Conservation (phyloP, 2,888 invertebrate genomes). For the Chaitophorus viminalis region DNA sequence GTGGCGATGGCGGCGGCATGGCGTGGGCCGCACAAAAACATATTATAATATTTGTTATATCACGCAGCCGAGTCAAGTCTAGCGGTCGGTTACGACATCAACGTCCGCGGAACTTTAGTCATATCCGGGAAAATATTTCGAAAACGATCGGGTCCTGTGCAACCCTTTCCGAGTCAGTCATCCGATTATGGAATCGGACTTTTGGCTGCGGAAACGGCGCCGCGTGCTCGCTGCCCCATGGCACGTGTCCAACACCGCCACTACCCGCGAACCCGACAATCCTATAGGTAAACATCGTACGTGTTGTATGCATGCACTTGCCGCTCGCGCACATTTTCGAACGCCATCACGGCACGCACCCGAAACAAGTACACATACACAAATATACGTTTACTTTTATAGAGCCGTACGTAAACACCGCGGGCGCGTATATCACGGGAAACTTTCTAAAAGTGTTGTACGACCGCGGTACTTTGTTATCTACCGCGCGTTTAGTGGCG, state of each 20-base stretch:
- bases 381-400: no score
- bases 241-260: conserved; percentile 18
- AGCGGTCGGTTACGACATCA: no score
- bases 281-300: no score
- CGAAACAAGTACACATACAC: background rate
- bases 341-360: background rate
- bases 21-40: no score
- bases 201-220: conserved; percentile 45
- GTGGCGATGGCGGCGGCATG: no score
- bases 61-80: no score
- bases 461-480: no score
- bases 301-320: background rate
- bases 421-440: background rate
- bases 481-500: no score
- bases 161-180: conserved; percentile 32
- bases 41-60: no score
- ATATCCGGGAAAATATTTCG: conserved; percentile 6
- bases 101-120: background rate
- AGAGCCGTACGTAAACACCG: background rate
- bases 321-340: background rate
- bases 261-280: background rate
- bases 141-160: background rate
- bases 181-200: conserved; percentile 49
- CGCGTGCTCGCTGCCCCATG: conserved; percentile 24
- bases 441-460: background rate